Conservation (phyloP, 1,140 invertebrate species). For the Apis laboriosa region DNA sequence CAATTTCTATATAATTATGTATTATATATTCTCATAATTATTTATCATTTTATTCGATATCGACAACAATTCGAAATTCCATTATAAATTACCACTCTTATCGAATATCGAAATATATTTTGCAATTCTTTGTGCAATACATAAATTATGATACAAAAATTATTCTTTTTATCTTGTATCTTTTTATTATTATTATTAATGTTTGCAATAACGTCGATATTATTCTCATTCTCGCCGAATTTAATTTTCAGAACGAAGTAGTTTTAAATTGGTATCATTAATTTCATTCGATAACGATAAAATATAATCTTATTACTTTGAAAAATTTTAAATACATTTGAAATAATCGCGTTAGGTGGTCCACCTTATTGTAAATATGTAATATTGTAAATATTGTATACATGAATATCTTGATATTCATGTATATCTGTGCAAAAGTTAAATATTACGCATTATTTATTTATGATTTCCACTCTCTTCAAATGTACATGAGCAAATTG, state of each 20-base stretch:
- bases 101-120: not conserved
- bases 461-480: no score
- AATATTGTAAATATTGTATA: no score
- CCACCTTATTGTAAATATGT: no score
- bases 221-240: not conserved
- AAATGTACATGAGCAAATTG: no score
- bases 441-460: no score
- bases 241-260: not conserved
- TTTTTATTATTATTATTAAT: not conserved
- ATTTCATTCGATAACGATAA: not conserved
- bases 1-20: not conserved
- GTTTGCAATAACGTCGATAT: conserved; percentile 8
- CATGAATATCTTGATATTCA: no score
- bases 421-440: no score
- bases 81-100: not conserved
- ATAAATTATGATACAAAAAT: not conserved
- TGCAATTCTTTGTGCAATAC: not conserved
- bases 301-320: no score
- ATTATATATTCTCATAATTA: not conserved
- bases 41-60: not conserved
- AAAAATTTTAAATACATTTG: no score
- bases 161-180: not conserved
- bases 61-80: not conserved
- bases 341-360: no score
- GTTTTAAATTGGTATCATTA: not conserved